phyloP scores from a whole-genome alignment of 92 coral and sea anemone genomes.

The Porites evermanni region DNA sequence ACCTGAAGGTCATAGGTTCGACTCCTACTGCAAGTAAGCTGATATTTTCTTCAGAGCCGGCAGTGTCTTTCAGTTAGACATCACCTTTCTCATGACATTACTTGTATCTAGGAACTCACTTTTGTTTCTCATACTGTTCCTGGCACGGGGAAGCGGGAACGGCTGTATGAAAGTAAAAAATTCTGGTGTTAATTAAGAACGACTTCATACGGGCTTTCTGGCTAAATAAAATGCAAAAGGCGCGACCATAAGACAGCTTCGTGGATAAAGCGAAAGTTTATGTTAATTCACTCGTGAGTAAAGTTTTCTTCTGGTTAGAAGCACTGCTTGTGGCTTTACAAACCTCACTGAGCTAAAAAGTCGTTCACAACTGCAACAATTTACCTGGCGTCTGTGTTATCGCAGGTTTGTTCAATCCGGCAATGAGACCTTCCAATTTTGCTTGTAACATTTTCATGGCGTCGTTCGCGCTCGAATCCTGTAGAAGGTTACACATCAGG shows the following conservation, averaged over 20 bases:
- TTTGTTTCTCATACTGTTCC: not conserved
- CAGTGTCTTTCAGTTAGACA: too few species aligned
- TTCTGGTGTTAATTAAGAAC: not conserved
- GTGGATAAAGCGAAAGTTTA: too few species aligned
- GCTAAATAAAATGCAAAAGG: not conserved
- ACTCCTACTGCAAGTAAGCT: too few species aligned
- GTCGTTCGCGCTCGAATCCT: not conserved
- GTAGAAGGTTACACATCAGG: not conserved
- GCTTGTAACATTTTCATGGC: not conserved
- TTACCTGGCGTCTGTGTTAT: not conserved
- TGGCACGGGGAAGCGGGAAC: too few species aligned
- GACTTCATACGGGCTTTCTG: too few species aligned
- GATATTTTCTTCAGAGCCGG: too few species aligned
- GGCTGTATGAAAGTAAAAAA: not conserved
- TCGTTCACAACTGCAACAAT: not conserved
- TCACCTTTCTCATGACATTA: too few species aligned
- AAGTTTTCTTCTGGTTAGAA: not conserved
- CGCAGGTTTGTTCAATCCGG: not conserved
- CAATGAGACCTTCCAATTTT: not conserved
- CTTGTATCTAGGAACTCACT: not conserved
- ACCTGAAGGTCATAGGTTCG: too few species aligned
- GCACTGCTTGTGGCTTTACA: not conserved
- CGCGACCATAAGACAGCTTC: not conserved
- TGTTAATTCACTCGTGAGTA: too few species aligned
- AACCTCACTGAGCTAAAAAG: not conserved